Evolutionary conservation across 2,113 vertebrate genomes (phyloP).

Genomic region (Tyrannus savana): DNA sequence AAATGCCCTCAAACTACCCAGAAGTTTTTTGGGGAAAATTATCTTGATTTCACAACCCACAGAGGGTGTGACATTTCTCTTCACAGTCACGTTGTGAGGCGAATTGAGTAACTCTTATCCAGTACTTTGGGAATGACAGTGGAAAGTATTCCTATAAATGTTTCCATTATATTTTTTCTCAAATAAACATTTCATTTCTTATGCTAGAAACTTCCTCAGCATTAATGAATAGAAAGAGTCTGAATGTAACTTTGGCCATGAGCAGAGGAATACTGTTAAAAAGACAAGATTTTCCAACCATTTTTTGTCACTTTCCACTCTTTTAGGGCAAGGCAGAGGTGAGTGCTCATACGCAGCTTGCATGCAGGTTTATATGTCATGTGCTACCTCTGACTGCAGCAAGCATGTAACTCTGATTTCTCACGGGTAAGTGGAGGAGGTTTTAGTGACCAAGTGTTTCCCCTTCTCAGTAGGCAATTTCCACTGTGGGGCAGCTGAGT

Average conservation of each 20-base stretch:
- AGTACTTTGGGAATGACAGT: background rate
- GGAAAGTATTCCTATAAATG: constrained; percentile 4
- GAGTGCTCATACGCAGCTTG: background rate
- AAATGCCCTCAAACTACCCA: background rate
- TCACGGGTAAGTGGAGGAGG: background rate
- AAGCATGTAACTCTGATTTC: background rate
- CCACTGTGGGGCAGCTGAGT: background rate
- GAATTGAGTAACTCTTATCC: background rate
- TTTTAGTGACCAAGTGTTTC: background rate
- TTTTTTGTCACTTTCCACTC: background rate
- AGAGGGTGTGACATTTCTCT: background rate
- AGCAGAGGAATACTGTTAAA: background rate
- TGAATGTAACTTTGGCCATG: background rate
- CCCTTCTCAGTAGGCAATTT: background rate
- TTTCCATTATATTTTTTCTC: background rate
- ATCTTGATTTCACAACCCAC: background rate
- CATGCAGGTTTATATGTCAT: background rate
- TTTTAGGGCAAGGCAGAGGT: background rate
- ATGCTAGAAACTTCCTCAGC: background rate
- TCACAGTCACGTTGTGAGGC: background rate
- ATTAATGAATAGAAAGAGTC: background rate
- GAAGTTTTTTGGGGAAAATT: background rate
- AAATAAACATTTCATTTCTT: background rate
- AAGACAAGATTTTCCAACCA: background rate
- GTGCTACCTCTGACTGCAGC: background rate